A percentile compares a stretch with the other conserved stretches of the same genome.
Evolutionary conservation across 2,797 vertebrate species (phyloP).

Genomic region (Limosa lapponica): DNA sequence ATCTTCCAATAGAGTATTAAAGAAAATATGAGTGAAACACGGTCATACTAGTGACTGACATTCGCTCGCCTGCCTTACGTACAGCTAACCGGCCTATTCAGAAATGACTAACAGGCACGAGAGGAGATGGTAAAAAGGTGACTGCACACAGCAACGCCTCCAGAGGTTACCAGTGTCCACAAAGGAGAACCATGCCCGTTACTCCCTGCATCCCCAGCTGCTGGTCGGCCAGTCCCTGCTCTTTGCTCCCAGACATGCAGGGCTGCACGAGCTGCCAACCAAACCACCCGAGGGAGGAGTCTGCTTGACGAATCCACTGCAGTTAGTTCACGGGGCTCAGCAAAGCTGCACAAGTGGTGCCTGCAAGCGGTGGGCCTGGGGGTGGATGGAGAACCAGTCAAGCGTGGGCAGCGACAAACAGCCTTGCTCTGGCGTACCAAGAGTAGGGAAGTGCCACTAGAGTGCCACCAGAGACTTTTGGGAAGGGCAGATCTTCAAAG

Average conservation of each 20-base stretch:
- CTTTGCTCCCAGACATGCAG: neutral
- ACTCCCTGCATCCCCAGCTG: neutral
- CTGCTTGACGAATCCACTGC: neutral
- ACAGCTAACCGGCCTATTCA: neutral
- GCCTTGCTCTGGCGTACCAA: neutral
- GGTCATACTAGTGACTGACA: neutral
- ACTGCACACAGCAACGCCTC: neutral
- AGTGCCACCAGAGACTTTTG: neutral
- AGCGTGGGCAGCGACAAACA: neutral
- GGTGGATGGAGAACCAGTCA: neutral
- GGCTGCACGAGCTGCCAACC: neutral
- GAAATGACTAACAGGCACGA: neutral
- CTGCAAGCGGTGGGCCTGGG: neutral
- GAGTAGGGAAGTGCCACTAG: neutral
- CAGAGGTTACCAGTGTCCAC: neutral
- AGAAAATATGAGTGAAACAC: neutral
- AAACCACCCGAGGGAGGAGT: neutral
- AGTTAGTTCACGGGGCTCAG: neutral
- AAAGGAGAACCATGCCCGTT: neutral
- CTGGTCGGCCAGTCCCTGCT: accelerated
- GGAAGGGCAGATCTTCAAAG: neutral
- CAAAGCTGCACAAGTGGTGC: neutral
- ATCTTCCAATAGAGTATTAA: neutral
- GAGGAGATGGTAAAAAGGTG: neutral
- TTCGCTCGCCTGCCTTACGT: neutral